Evolutionary conservation across 2,888 invertebrate genomes (phyloP).

Genomic region (Monopis laevigella): DNA sequence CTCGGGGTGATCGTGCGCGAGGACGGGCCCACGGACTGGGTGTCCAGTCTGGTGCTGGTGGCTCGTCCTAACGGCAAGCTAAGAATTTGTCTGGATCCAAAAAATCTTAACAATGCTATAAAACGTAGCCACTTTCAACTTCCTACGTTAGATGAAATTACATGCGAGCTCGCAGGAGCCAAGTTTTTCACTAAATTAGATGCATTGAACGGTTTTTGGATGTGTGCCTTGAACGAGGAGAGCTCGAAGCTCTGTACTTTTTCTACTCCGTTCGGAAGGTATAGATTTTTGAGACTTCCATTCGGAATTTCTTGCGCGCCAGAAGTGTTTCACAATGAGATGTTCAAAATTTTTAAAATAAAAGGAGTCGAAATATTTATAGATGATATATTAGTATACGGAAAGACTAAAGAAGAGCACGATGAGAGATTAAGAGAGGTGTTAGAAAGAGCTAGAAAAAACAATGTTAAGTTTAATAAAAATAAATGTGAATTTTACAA

Average conservation of each 20-base stretch:
- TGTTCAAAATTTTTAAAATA: conserved; percentile 16
- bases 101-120: conserved; percentile 15
- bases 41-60: conserved; percentile 14
- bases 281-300: conserved; percentile 9
- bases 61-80: conserved; percentile 14
- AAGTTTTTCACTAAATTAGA: conserved; percentile 15
- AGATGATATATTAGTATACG: conserved; percentile 14
- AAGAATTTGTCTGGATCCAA: conserved; percentile 16
- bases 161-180: conserved; percentile 15
- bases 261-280: conserved; percentile 9
- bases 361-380: conserved; percentile 14
- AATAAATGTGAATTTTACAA: no score
- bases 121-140: conserved; percentile 17
- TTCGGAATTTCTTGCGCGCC: conserved; percentile 8
- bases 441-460: no score
- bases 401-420: conserved; percentile 14
- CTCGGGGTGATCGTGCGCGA: conserved; percentile 12
- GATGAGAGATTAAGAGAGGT: conserved; percentile 14
- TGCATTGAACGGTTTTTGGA: conserved; percentile 14
- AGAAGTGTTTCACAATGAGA: conserved; percentile 18
- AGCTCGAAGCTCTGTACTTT: conserved; percentile 11
- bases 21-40: conserved; percentile 16
- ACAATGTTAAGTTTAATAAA: no score
- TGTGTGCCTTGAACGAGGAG: conserved; percentile 6
- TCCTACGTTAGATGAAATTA: conserved; percentile 16